phyloP scores from a whole-genome alignment of 30 jellyfish, hydroid and myxozoan species.

The Turritopsis dohrnii region DNA sequence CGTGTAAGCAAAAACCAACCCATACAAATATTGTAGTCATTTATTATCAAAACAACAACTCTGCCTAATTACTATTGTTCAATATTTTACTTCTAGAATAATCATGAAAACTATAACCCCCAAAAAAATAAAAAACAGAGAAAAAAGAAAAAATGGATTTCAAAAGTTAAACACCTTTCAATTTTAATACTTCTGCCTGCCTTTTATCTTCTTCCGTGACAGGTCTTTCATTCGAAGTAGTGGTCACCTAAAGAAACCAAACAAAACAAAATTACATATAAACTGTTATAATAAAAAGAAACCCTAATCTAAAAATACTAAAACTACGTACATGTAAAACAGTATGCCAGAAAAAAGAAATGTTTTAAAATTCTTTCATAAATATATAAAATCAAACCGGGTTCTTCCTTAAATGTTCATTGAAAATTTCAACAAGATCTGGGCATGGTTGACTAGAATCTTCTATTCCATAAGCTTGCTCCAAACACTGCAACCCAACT shows the following conservation, averaged over 20 bases:
- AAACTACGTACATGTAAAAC: no score
- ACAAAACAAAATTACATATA: no score
- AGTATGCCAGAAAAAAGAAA: no score
- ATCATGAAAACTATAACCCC: not conserved
- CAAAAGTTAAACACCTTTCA: constrained; percentile 10
- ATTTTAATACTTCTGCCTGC: constrained; percentile 24
- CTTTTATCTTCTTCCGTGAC: constrained; percentile 7
- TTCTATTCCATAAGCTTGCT: constrained; percentile 39
- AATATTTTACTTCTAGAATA: not conserved
- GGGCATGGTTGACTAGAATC: constrained; percentile 13
- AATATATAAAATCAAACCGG: not conserved
- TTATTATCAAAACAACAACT: no score
- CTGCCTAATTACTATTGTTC: not conserved
- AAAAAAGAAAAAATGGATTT: not conserved
- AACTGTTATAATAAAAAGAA: no score
- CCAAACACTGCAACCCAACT: constrained; percentile 45
- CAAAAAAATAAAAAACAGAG: not conserved
- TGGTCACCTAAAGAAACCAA: not conserved
- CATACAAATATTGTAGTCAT: not conserved
- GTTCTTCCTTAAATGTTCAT: not conserved
- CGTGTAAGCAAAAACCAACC: not conserved
- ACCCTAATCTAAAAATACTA: no score
- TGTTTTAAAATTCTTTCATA: no score
- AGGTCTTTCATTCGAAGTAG: constrained; percentile 1
- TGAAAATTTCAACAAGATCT: not conserved